Percentiles rank a stretch among this genome's conserved stretches.
Conservation (phyloP, 2,113 vertebrate species). For the Tympanuchus pallidicinctus region DNA sequence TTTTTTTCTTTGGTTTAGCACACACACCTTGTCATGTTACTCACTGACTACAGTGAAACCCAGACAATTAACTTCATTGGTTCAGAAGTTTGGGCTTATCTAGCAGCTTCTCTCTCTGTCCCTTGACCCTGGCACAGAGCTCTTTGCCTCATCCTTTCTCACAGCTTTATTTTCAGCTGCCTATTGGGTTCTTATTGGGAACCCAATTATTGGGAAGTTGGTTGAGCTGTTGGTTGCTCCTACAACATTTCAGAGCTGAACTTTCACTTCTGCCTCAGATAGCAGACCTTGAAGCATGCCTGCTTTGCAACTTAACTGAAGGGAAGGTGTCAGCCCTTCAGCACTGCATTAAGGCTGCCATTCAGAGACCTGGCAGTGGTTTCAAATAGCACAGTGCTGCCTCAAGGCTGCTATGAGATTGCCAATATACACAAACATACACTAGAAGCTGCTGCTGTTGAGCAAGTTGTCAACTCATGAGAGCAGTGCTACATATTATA, state of each 20-base stretch:
- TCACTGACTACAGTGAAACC: neutral
- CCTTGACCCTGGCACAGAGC: neutral
- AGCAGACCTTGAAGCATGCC: neutral
- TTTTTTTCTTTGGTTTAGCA: neutral
- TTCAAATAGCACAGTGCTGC: neutral
- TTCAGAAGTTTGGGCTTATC: neutral
- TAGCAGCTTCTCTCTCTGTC: neutral
- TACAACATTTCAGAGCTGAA: neutral
- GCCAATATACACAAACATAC: fast-evolving
- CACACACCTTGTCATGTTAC: fast-evolving
- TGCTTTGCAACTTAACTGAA: neutral
- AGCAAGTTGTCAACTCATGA: neutral
- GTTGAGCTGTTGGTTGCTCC: neutral
- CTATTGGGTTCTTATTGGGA: neutral
- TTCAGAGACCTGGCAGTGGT: neutral
- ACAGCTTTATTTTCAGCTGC: neutral
- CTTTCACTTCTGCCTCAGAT: neutral
- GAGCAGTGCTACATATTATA: neutral
- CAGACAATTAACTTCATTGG: neutral
- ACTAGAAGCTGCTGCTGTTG: neutral
- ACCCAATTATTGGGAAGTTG: neutral
- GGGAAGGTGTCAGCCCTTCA: fast-evolving
- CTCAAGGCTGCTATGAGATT: neutral
- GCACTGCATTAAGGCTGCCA: neutral
- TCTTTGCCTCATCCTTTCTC: neutral